phyloP scores from a whole-genome alignment of 2,797 vertebrate genomes.

The Lagorchestes hirsutus region DNA sequence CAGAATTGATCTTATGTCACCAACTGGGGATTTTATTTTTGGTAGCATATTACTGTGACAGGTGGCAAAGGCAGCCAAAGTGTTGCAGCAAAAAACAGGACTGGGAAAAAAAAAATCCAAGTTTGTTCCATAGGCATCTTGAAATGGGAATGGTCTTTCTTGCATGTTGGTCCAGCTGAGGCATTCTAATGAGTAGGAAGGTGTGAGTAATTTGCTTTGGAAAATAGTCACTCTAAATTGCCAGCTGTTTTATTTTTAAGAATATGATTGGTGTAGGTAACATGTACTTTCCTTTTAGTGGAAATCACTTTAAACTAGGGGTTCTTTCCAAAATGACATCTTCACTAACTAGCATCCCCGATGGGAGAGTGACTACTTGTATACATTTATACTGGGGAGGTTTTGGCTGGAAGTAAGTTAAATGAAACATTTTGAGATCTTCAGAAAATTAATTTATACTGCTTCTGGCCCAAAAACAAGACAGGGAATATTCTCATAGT shows the following conservation, averaged over 20 bases:
- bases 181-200: slow-evolving; percentile 77
- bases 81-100: slow-evolving; percentile 72
- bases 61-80: slow-evolving; percentile 81
- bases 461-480: slow-evolving; percentile 77
- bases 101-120: slow-evolving; percentile 63
- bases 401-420: slow-evolving; percentile 67
- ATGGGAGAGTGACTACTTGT: slow-evolving; percentile 51
- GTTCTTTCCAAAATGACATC: slow-evolving; percentile 74
- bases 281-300: slow-evolving; percentile 48
- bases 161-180: slow-evolving; percentile 75
- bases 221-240: slow-evolving; percentile 67
- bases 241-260: slow-evolving; percentile 59
- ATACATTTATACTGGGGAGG: slow-evolving; percentile 45
- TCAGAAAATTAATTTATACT: slow-evolving; percentile 79
- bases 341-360: slow-evolving; percentile 50
- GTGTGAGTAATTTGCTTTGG: slow-evolving; percentile 75
- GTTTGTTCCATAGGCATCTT: slow-evolving; percentile 81
- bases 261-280: slow-evolving; percentile 57
- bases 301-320: slow-evolving; percentile 46
- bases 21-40: slow-evolving; percentile 82
- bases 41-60: slow-evolving; percentile 79
- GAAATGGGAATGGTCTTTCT: slow-evolving; percentile 76
- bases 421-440: slow-evolving; percentile 79
- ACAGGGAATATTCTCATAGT: slow-evolving; percentile 76
- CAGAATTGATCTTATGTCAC: slow-evolving; percentile 82